phyloP scores from a whole-genome alignment of 2,113 vertebrate genomes.

The Lampris megalopsis region DNA sequence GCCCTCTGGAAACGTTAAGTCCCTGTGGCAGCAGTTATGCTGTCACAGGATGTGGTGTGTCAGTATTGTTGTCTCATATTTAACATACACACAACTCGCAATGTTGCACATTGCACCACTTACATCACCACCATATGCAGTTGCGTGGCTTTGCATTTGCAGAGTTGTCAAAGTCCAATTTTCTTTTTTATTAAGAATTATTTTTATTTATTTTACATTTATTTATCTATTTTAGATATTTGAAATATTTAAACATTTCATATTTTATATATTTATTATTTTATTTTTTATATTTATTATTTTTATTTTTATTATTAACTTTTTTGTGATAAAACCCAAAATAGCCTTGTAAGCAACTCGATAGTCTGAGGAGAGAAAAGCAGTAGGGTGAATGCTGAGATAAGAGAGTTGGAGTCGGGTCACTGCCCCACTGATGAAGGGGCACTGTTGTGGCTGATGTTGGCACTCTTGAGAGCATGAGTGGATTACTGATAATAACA shows the following conservation, averaged over 20 bases:
- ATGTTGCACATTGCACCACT: constrained; percentile 48
- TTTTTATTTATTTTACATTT: too few relatives aligned
- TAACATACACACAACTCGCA: constrained; percentile 30
- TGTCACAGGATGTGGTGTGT: constrained; percentile 73
- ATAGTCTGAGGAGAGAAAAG: neutral
- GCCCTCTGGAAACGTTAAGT: constrained; percentile 8
- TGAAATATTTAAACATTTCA: too few relatives aligned
- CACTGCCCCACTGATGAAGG: constrained; percentile 13
- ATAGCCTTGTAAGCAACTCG: too few relatives aligned
- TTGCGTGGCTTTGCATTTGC: constrained; percentile 51
- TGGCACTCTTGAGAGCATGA: constrained; percentile 42
- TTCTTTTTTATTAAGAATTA: too few relatives aligned
- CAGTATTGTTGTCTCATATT: constrained; percentile 41
- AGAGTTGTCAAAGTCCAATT: neutral
- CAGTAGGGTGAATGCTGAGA: neutral
- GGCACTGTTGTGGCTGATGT: constrained; percentile 28
- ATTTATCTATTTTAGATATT: too few relatives aligned
- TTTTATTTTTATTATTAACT: too few relatives aligned
- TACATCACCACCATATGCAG: constrained; percentile 16
- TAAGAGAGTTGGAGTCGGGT: neutral
- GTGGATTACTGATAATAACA: constrained; percentile 48
- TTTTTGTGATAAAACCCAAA: too few relatives aligned
- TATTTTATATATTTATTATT: too few relatives aligned
- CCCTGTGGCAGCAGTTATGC: constrained; percentile 61
- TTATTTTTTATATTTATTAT: too few relatives aligned